Evolutionary conservation across 2,797 vertebrate species (phyloP).

Genomic region (Anguilla marmorata): DNA sequence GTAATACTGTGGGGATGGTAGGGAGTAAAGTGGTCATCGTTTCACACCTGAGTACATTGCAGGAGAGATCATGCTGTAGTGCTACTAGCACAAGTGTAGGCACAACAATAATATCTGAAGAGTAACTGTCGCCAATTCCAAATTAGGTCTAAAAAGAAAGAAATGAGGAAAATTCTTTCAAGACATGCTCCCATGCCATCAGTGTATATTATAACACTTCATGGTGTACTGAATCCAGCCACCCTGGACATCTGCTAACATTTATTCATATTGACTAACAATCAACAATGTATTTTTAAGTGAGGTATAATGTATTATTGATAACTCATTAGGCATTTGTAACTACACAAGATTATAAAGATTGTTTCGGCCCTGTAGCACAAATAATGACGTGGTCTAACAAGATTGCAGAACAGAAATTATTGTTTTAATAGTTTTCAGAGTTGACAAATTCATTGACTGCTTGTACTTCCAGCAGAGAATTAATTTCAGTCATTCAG

Average conservation of each 20-base stretch:
- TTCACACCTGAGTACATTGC: neutral
- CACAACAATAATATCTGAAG: neutral
- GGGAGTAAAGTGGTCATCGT: neutral
- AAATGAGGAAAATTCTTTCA: neutral
- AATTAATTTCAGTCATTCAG: neutral
- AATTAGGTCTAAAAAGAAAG: neutral
- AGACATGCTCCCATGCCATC: neutral
- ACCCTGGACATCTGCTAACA: neutral
- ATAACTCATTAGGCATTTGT: neutral
- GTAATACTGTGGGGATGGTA: neutral
- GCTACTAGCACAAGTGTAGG: neutral
- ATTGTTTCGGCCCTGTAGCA: neutral
- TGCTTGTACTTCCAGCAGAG: neutral
- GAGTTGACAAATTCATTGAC: neutral
- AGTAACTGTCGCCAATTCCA: neutral
- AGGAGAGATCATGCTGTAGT: neutral
- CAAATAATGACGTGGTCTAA: neutral
- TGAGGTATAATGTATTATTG: neutral
- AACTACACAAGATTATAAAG: neutral
- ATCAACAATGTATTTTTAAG: neutral
- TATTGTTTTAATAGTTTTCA: neutral
- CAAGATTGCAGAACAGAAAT: neutral
- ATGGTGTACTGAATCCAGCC: neutral
- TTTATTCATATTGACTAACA: neutral
- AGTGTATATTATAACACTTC: neutral